Evolutionary conservation across 2,888 invertebrate genomes (phyloP), one percentile per base, ranked within the genome.

Genomic region (Rutpela maculata): DNA sequence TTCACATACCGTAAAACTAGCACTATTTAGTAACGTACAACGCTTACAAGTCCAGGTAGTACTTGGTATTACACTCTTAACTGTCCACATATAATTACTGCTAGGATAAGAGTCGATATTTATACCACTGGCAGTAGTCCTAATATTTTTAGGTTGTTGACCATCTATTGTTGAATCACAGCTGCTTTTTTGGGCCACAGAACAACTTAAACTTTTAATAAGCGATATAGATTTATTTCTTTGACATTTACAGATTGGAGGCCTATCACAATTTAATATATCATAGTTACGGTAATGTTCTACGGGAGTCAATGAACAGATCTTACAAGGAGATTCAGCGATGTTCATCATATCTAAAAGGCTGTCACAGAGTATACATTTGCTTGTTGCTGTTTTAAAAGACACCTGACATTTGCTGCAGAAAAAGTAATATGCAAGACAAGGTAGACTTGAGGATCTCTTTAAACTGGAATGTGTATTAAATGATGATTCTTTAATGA

Each of bases 11-110:
- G 93, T 92, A 78, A 92, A 91, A 35, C 92, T 92, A 0, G 92
- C 92, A 70, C 93, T 91, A 89, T 96, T 96, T 82, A 95, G 93
- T 50, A 96, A 89, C 0, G 96, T 96, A 87, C 96, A 96, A 85
- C 94, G 92, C 83, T 92, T 92, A 86, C 95, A 95, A 15, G 94
- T 92, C 95, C 95, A 95, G 69, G 91, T 92, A 76, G 81, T 75
- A 77, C 83, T 81, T 74, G 85, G 81, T 78, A 75, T 83, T 81
- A 84, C 83, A 81, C 82, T 86, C 77, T 87, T 88, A 19, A 86
- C 82, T 70, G 86, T 86, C 88, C 89, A 89, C 78, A 88, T 85
- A 80, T 88, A 87, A 82, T 85, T 87, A 73, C 81, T 83, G 75
- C 83, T 80, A 63, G 83, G 81, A 43, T 85, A 82, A 68, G 84